These are phyloP conservation scores for Sarcophilus harrisii DNA, from an alignment of 2,797 vertebrate genomes.

Conservation along the genomic window DNA sequence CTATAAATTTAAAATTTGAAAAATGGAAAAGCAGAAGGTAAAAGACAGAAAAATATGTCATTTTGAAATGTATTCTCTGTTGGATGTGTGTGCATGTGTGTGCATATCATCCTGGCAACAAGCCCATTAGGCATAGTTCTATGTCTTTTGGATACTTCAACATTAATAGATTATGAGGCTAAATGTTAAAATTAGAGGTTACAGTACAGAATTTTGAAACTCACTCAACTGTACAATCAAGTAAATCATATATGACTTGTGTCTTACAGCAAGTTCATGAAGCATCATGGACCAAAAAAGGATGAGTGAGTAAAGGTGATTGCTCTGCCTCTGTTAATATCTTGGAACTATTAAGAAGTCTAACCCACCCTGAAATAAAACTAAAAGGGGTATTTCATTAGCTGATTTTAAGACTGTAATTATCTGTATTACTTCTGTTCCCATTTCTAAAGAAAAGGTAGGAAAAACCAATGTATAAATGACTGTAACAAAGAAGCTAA, in stretches of 20 bases:
- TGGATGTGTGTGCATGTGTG: not conserved
- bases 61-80: not conserved
- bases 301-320: not conserved
- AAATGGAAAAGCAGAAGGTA: not conserved
- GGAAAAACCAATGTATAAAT: not conserved
- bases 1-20: not conserved
- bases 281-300: not conserved
- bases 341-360: not conserved
- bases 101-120: not conserved
- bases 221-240: not conserved
- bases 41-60: not conserved
- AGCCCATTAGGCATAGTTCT: not conserved
- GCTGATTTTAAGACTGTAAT: not conserved
- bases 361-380: not conserved
- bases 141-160: not conserved
- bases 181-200: not conserved
- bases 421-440: not conserved
- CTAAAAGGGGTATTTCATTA: not conserved
- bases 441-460: not conserved
- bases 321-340: not conserved
- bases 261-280: not conserved
- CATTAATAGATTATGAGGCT: not conserved
- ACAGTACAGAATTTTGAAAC: not conserved
- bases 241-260: not conserved
- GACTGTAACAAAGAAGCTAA: not conserved